These are phyloP conservation scores for Oryzias melastigma DNA, from an alignment of 2,113 vertebrate species.

Conservation along the genomic window DNA sequence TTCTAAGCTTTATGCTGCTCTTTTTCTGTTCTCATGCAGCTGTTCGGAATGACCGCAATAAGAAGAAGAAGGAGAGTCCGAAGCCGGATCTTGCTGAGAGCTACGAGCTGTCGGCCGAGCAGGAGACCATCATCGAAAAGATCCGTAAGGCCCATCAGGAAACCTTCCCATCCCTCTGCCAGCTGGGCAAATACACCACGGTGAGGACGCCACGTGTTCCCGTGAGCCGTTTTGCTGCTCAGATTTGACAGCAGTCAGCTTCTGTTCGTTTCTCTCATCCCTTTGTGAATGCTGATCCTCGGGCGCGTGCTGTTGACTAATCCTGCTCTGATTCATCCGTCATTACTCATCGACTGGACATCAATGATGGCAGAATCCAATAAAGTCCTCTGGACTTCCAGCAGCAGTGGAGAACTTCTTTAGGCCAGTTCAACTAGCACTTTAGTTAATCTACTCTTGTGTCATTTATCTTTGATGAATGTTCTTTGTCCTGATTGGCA, in stretches of 20 bases:
- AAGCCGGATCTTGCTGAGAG: slow-evolving; percentile 88
- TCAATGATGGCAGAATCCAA: neutral
- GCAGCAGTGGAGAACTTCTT: too few species aligned
- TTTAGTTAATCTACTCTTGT: too few species aligned
- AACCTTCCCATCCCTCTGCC: slow-evolving; percentile 97
- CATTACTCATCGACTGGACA: slow-evolving; percentile 25
- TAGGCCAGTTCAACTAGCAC: too few species aligned
- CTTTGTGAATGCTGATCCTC: slow-evolving; percentile 27
- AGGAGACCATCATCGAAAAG: slow-evolving; percentile 94
- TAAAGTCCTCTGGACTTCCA: too few species aligned
- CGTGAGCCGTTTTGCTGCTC: neutral
- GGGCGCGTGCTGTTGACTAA: slow-evolving; percentile 22
- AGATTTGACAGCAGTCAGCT: slow-evolving; percentile 36
- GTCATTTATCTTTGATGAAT: too few species aligned
- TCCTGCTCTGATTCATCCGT: slow-evolving; percentile 12
- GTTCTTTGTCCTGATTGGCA: too few species aligned
- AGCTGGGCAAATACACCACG: slow-evolving; percentile 98
- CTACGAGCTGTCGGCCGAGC: slow-evolving; percentile 92
- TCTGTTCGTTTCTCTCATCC: slow-evolving; percentile 44
- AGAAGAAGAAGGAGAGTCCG: slow-evolving; percentile 94
- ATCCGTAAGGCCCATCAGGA: slow-evolving; percentile 97
- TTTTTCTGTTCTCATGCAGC: slow-evolving; percentile 71
- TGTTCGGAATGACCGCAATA: slow-evolving; percentile 97
- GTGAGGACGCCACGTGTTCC: slow-evolving; percentile 74
- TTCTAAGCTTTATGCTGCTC: too few species aligned